phyloP scores from a whole-genome alignment of 2,113 vertebrate genomes.

The Trematomus loennbergii region DNA sequence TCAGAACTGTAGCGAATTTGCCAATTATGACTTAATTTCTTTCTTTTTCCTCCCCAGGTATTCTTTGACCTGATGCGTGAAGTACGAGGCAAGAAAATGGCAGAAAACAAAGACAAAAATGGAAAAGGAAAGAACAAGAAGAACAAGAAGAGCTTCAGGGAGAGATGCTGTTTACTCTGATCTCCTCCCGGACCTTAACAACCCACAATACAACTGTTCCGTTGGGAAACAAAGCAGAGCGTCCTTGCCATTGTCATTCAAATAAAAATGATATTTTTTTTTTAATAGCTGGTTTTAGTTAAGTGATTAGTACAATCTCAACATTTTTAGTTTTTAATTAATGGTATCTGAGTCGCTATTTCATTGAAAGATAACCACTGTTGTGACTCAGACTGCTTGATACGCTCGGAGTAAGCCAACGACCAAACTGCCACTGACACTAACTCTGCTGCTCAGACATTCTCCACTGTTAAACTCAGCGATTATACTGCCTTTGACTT shows the following conservation, averaged over 20 bases:
- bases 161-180: conserved; percentile 96
- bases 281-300: conserved; percentile 47
- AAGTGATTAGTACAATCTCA: conserved; percentile 50
- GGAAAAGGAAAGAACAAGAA: conserved; percentile 97
- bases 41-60: conserved; percentile 82
- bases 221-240: conserved; percentile 39
- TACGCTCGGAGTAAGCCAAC: conserved; percentile 36
- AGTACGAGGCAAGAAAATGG: conserved; percentile 97
- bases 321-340: conserved; percentile 38
- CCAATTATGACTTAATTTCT: not conserved
- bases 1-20: not conserved
- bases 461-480: conserved; percentile 50
- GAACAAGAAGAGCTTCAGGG: conserved; percentile 95
- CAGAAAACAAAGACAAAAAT: conserved; percentile 98
- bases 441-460: conserved; percentile 67
- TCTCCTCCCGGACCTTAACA: conserved; percentile 42
- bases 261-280: conserved; percentile 39
- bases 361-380: conserved; percentile 59
- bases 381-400: conserved; percentile 56
- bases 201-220: conserved; percentile 29
- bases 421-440: conserved; percentile 75
- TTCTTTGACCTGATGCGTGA: conserved; percentile 99
- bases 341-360: conserved; percentile 35
- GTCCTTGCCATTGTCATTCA: conserved; percentile 50
- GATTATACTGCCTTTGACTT: conserved; percentile 54